These are phyloP conservation scores for Dendrocopos noguchii DNA, from an alignment of 2,113 vertebrate genomes.

Conservation along the genomic window DNA sequence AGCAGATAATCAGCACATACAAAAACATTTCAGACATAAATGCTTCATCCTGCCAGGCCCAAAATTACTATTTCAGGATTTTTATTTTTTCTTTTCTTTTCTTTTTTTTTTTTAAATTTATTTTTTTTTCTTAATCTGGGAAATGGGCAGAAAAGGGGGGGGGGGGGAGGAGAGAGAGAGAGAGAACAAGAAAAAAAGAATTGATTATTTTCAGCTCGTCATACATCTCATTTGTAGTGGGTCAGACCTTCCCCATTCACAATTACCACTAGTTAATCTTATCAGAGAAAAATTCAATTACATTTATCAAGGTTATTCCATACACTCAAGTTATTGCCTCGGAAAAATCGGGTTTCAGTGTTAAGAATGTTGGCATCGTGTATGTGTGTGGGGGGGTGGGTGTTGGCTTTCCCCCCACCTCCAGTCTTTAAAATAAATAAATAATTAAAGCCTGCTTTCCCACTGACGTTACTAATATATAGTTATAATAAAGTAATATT, in stretches of 20 bases:
- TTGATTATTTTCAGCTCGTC: conserved; percentile 86
- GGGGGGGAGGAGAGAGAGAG: not conserved
- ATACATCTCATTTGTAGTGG: conserved; percentile 85
- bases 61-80: conserved; percentile 73
- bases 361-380: conserved; percentile 81
- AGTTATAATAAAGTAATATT: conserved; percentile 84
- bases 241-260: conserved; percentile 84
- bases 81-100: no score
- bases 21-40: conserved; percentile 80
- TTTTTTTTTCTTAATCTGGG: not conserved
- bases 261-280: conserved; percentile 95
- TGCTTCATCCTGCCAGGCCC: conserved; percentile 69
- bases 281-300: conserved; percentile 97
- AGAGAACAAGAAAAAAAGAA: conserved; percentile 48
- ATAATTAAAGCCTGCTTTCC: conserved; percentile 81
- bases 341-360: conserved; percentile 76
- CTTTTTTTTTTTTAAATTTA: no score
- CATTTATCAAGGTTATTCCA: conserved; percentile 97
- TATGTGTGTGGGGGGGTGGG: conserved; percentile 3
- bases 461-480: conserved; percentile 74
- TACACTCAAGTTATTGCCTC: conserved; percentile 82
- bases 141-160: no score
- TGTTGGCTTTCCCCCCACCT: not conserved
- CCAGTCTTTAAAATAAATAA: conserved; percentile 54
- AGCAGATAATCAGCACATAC: conserved; percentile 86